Conservation (phyloP, 2,113 vertebrate species). For the Urocolius indicus region DNA sequence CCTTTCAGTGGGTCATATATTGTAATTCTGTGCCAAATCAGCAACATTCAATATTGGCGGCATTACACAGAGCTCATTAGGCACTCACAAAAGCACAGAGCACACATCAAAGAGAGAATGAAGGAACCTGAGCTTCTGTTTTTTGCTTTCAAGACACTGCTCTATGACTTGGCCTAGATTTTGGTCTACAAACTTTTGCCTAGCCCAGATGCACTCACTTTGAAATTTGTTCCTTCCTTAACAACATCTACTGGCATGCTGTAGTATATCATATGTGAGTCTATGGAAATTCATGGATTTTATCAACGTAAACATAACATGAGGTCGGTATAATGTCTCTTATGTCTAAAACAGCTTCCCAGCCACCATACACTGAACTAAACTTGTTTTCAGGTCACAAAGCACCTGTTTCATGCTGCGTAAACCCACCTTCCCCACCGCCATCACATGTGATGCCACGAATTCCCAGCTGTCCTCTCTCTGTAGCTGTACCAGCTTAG, state of each 20-base stretch:
- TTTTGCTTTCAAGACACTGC: constrained; percentile 16
- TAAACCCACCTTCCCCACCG: background rate
- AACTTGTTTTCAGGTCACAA: background rate
- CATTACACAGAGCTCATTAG: constrained; percentile 46
- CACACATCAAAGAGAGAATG: constrained; percentile 51
- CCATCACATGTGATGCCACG: accelerated
- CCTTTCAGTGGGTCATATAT: background rate
- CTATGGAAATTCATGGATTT: background rate
- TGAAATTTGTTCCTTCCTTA: background rate
- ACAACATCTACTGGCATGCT: background rate
- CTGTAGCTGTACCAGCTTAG: background rate
- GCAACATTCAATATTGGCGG: constrained; percentile 42
- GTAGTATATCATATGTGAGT: background rate
- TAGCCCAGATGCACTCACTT: constrained; percentile 13
- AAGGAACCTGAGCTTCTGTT: constrained; percentile 22
- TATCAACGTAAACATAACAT: accelerated
- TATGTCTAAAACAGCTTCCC: background rate
- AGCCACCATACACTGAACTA: background rate
- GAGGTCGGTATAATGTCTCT: background rate
- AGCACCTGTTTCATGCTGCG: accelerated
- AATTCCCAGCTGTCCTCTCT: background rate
- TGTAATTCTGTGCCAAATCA: constrained; percentile 51
- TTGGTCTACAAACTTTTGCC: background rate
- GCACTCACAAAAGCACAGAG: constrained; percentile 51
- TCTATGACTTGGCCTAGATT: constrained; percentile 55